Base-by-base conservation (phyloP, 2,113 vertebrate genomes). In the Solea solea region DNA sequence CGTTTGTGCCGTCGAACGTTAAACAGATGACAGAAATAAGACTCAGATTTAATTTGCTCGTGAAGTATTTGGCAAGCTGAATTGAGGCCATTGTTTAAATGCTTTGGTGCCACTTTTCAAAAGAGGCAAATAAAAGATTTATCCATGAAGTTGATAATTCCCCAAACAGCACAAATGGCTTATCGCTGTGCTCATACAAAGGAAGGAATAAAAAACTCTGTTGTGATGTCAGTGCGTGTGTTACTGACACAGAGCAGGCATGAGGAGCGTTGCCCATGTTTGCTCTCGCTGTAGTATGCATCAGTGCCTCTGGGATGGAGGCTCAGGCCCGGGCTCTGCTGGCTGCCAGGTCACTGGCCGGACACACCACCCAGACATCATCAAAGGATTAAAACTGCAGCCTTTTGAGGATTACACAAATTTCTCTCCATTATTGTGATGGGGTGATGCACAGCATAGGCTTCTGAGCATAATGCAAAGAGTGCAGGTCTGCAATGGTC, bases 321-420 rank as follows among this genome's bases (percentile, higher is more conserved):
- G 83, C 85, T 85, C 85, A 84, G 88, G 69, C 66, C 69, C 21
- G 64, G 72, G 68, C 66, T 76, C 76, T n/a, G 66, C 66, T 62
- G 69, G 55, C 78, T 82, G 85, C 86, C 86, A 90, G 86, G 85
- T 69, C 73, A 53, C 83, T 80, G 81, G 76, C 84, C 72, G 78
- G 87, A 82, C 76, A 50, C 79, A 57, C 63, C 62, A 85, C 72
- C 83, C 82, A 84, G 88, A 86, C 83, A 82, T 77, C 86, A 86
- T 89, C 86, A 71, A 78, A 76, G 76, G 88, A 86, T 90, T 86
- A 85, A 85, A 85, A 90, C 79, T 78, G 85, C 68, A 85, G 76
- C 78, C 72, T 76, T 84, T 82, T 58, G 79, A 73, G 80, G 78
- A 86, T 89, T 85, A 82, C 64, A 74, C 67, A 53, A 39, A 83